Evolutionary conservation across 2,888 invertebrate genomes (phyloP).

Genomic region (Zaprionus lineosus): DNA sequence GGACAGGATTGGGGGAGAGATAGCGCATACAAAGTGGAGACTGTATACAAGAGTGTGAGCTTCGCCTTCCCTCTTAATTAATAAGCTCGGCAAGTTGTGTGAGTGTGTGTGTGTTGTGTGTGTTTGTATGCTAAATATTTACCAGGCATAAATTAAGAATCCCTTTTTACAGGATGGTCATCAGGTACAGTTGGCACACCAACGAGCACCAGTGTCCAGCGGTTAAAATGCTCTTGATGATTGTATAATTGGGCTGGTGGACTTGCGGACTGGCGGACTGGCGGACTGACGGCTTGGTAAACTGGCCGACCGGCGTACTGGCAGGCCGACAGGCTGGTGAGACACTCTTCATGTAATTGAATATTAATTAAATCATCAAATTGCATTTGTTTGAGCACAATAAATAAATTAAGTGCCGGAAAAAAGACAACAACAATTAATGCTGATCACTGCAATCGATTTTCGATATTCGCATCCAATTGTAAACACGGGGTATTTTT

Average conservation of each 20-base stretch:
- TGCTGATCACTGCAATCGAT: conserved; percentile 68
- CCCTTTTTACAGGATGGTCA: conserved; percentile 4
- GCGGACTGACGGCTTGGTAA: too few relatives aligned
- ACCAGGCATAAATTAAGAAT: conserved; percentile 66
- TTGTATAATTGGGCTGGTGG: conserved; percentile 71
- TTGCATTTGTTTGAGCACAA: conserved; percentile 63
- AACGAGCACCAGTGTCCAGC: background rate
- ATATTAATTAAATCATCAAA: conserved; percentile 75
- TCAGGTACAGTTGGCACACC: conserved; percentile 46
- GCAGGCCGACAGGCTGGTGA: conserved; percentile 13
- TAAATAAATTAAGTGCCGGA: conserved; percentile 63
- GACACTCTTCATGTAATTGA: conserved; percentile 58
- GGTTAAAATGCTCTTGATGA: conserved; percentile 40
- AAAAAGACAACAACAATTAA: conserved; percentile 42
- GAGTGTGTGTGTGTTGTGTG: conserved; percentile 44
- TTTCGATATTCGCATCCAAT: conserved; percentile 12
- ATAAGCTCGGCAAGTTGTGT: conserved; percentile 58
- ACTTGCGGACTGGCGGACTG: too few relatives aligned
- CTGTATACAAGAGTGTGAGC: conserved; percentile 20
- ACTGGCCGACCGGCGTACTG: too few relatives aligned
- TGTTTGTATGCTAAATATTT: conserved; percentile 72
- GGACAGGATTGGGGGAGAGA: background rate
- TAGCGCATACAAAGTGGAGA: background rate
- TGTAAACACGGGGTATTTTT: conserved; percentile 20
- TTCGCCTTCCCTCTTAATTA: conserved; percentile 62